Conservation (phyloP, 2,113 vertebrate species). For the Cyphomyrus discorhynchus region DNA sequence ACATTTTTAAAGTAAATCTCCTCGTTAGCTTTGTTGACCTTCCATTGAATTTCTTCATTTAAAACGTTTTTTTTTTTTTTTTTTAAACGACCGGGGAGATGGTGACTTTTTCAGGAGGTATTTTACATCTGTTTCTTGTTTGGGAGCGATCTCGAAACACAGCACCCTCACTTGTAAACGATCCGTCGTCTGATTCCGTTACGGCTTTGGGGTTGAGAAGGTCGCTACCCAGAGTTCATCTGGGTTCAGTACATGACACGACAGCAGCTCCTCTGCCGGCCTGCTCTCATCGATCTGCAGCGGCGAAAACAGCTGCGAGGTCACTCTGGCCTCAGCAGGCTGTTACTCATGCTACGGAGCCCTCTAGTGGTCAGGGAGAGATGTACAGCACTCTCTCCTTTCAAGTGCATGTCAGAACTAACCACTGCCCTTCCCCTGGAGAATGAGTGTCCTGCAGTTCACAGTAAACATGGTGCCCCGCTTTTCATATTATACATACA, state of each 20-base stretch:
- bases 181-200: slow-evolving; percentile 50
- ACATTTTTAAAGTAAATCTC: slow-evolving; percentile 11
- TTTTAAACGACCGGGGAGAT: slow-evolving; percentile 1
- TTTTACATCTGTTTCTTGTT: slow-evolving; percentile 53
- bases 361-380: slow-evolving; percentile 51
- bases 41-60: not conserved
- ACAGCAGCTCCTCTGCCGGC: slow-evolving; percentile 17
- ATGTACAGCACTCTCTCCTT: not conserved
- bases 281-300: slow-evolving; percentile 9
- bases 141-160: slow-evolving; percentile 38
- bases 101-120: slow-evolving; percentile 35
- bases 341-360: slow-evolving; percentile 54
- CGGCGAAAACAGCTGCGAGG: not conserved
- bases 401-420: not conserved
- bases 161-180: slow-evolving; percentile 49
- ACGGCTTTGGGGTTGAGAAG: slow-evolving; percentile 40
- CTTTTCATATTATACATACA: not conserved
- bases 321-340: not conserved
- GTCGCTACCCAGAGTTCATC: slow-evolving; percentile 47
- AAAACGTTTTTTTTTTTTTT: not conserved
- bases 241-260: slow-evolving; percentile 49
- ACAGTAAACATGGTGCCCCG: not conserved
- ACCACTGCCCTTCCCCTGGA: not conserved
- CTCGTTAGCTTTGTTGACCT: slow-evolving; percentile 1
- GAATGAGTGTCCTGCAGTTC: not conserved